Base-by-base conservation (phyloP, 2,888 invertebrate genomes). In the Arctia plantaginis region DNA sequence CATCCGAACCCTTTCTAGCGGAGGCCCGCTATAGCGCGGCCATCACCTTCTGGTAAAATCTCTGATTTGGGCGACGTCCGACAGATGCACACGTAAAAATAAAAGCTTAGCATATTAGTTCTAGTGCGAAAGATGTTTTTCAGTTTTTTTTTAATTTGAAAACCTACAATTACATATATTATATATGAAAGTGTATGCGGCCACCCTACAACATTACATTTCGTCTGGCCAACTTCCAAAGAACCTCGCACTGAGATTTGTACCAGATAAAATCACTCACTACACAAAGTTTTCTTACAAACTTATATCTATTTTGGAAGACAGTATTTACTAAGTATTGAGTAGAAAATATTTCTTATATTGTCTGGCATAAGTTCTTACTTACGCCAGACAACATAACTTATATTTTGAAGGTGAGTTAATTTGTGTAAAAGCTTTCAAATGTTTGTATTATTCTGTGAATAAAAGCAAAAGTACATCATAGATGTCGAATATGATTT, bases 161-260 rank as follows among this genome's bases (percentile, higher is more conserved):
- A 23, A 20, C 44, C 18, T 18, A 18, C 15, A 18, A 44, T 18
- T 18, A 18, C 44, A 44, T 18, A 44, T 18, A 44, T 18, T 35
- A 35, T 55, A n/a, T 23, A 23, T 23, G 55, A 23, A 39, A 69
- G 10, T 47, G 69, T 23, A 23, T 73, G 55, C 8, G 20, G 30
- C 41, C 39, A 18, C 4, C 39, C 30, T 67, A 47, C 44, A 65
- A 71, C 73, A 81, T 82, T 80, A 80, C 66, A 80, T 78, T 80
- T 77, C 71, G 69, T 77, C 82, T 83, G 82, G 82, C 84, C 76
- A 72, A 69, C 77, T 77, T 83, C 82, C 82, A 83, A 81, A 64
- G 83, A 78, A 83, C 78, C 47, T 70, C 72, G 74, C 75, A 80
- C 84, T n/a, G 75, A 80, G 80, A 80, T 83, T 81, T 76, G 68